Evolutionary conservation across 2,797 vertebrate species (phyloP), one percentile per base, ranked within the genome.

Genomic region (Galaxias olidus): DNA sequence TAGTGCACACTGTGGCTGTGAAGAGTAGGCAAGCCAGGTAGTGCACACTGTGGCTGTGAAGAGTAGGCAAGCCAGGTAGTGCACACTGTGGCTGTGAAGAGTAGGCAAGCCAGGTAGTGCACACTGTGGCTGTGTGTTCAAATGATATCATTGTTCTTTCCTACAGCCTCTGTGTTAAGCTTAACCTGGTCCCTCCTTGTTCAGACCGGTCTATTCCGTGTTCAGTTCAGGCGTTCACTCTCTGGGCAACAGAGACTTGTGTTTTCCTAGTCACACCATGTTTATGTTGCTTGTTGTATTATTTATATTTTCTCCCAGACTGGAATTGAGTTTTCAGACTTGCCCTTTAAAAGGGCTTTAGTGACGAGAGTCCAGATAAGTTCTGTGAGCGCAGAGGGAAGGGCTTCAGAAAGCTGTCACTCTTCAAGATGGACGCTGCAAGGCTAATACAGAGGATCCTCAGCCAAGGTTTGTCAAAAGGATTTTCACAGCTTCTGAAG

Each of bases 291-390:
- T 71, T 76, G 64, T 68, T n/a, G 54, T 53, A 52, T 53, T 46
- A 30, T 45, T 62, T 67, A 60, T 59, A 67, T 65, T 66, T 46
- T 41, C 53, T 66, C 59, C 15, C 18, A 62, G 51, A 64, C 57
- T 54, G 52, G 53, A 66, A 71, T 59, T 44, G 64, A 67, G 46
- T 43, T 56, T 70, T 55, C 63, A 61, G 15, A 65, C 59, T 57
- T 80, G 67, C 65, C 79, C 73, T 81, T 84, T 77, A 69, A 68
- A 85, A 68, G 74, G 74, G 66, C 61, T 71, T 42, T 65, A 46
- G 56, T 47, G 49, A 61, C 8, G 50, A 68, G 46, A n/a, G 57
- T n/a, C 30, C 48, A 42, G 62, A 50, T 30, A n/a, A 60, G 66
- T 53, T 56, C 42, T 47, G 4, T 48, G 19, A 43, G 17, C 42